Evolutionary conservation across 2,113 vertebrate species (phyloP).

Genomic region (Pelodiscus sinensis): DNA sequence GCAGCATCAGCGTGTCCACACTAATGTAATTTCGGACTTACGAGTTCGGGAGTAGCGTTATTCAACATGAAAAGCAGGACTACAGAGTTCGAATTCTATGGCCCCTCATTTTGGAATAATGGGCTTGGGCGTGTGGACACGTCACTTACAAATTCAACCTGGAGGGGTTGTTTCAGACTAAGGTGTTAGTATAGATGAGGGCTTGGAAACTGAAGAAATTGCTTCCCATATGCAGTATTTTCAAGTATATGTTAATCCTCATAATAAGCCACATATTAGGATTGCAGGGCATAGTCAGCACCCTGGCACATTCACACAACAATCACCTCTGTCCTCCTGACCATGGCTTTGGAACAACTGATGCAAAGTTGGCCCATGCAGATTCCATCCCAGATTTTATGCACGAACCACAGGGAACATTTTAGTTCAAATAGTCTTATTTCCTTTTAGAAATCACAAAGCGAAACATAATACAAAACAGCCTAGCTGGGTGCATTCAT

Average conservation of each 20-base stretch:
- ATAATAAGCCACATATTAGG: not conserved
- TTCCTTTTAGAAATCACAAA: slow-evolving; percentile 17
- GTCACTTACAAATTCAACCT: too few species aligned
- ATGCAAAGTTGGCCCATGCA: not conserved
- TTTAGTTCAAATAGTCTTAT: slow-evolving; percentile 43
- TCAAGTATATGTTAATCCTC: not conserved
- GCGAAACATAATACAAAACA: not conserved
- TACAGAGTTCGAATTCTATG: too few species aligned
- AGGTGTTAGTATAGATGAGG: too few species aligned
- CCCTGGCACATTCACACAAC: not conserved
- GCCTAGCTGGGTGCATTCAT: slow-evolving; percentile 8
- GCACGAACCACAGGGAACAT: not conserved
- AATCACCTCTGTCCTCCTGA: accelerated
- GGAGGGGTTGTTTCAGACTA: too few species aligned
- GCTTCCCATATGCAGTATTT: not conserved
- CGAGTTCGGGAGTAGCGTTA: too few species aligned
- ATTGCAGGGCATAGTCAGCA: not conserved
- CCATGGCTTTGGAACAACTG: not conserved
- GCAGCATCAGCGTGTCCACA: too few species aligned
- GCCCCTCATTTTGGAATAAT: too few species aligned
- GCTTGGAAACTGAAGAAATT: not conserved
- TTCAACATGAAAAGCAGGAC: too few species aligned
- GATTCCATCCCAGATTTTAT: not conserved
- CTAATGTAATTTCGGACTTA: too few species aligned
- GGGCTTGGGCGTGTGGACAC: too few species aligned